phyloP scores from a whole-genome alignment of 2,113 vertebrate genomes.

The Sebastes schlegelii region DNA sequence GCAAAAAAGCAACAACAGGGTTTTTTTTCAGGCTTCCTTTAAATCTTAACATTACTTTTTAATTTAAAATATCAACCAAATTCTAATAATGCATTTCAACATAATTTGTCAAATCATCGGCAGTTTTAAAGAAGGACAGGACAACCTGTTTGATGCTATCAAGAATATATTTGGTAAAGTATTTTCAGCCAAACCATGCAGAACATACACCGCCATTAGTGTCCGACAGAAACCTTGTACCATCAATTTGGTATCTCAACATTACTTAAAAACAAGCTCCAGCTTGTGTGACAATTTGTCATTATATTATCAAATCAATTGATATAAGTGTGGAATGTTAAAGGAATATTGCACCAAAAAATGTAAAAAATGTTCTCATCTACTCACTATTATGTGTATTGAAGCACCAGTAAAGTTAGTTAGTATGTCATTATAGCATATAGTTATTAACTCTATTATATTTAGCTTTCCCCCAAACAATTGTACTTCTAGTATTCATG shows the following conservation, averaged over 20 bases:
- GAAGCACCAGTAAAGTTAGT: not conserved
- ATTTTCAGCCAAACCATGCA: constrained; percentile 53
- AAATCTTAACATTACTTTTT: not conserved
- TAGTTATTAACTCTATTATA: not conserved
- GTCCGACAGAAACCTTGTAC: constrained; percentile 47
- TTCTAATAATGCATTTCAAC: not conserved
- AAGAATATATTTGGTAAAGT: constrained; percentile 56
- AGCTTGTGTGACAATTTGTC: not conserved
- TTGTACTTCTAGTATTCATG: not conserved
- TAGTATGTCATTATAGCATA: not conserved
- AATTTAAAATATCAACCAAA: not conserved
- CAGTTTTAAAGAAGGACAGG: constrained; percentile 46
- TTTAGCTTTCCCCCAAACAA: not conserved
- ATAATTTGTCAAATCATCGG: not conserved
- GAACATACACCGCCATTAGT: not conserved
- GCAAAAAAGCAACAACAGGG: not conserved
- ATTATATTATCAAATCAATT: not conserved
- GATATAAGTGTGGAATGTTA: constrained; percentile 22
- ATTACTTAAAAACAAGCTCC: not conserved
- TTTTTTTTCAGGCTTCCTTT: not conserved
- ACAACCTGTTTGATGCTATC: constrained; percentile 40
- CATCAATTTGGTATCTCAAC: not conserved
- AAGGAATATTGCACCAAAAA: not conserved
- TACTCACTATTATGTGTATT: not conserved
- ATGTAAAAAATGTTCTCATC: not conserved